Percentiles rank a stretch among this genome's conserved stretches.
Evolutionary conservation across 92 coral and sea anemone genomes (phyloP).

Genomic region (Porites rus): DNA sequence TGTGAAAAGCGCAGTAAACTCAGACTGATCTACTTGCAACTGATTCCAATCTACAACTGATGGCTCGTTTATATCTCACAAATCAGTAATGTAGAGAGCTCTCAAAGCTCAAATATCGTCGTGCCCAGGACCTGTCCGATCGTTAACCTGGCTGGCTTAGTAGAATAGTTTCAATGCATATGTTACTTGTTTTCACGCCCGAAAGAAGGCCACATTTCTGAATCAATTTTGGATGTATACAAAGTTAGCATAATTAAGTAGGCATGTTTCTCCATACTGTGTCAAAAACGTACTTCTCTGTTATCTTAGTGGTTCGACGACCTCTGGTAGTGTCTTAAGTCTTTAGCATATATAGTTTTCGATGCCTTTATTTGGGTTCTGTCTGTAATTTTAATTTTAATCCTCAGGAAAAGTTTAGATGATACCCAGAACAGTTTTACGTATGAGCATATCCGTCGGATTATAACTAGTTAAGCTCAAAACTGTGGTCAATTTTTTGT

Average conservation of each 20-base stretch:
- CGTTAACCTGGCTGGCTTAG: too few species aligned
- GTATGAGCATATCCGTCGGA: too few species aligned
- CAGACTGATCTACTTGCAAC: too few species aligned
- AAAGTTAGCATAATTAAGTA: neutral
- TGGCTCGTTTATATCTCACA: too few species aligned
- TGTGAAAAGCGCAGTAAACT: too few species aligned
- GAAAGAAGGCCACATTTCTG: neutral
- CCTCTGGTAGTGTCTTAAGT: neutral
- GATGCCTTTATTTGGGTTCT: neutral
- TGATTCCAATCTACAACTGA: too few species aligned
- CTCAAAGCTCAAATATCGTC: too few species aligned
- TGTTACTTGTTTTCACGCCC: neutral
- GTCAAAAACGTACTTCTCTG: neutral
- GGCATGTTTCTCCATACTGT: neutral
- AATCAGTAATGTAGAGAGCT: too few species aligned
- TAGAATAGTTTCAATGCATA: slow-evolving; percentile 17
- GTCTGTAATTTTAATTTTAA: too few species aligned
- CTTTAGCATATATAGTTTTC: too few species aligned
- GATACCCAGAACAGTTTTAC: neutral
- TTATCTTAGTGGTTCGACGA: neutral
- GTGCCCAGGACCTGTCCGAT: too few species aligned
- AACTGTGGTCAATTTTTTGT: neutral
- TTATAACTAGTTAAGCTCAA: neutral
- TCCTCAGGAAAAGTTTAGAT: too few species aligned
- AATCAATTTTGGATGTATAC: neutral